A percentile compares a stretch with the other conserved stretches of the same genome.
These are phyloP conservation scores for Psittacus erithacus DNA, from an alignment of 2,113 vertebrate species.

Conservation along the genomic window DNA sequence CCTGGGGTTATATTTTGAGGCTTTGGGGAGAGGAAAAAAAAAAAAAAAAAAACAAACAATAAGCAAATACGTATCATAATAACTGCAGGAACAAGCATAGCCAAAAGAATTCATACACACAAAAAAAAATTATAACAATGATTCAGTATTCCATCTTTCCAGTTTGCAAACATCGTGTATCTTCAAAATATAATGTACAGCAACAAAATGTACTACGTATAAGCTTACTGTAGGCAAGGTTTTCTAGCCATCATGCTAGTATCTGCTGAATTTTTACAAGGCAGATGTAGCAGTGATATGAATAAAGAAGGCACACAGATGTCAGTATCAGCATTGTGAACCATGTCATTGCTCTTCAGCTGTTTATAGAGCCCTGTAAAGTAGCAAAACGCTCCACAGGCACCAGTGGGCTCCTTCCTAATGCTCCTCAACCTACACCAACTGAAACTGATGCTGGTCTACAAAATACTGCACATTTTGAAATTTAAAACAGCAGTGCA, in stretches of 20 bases:
- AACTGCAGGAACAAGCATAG: not conserved
- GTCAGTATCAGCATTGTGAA: not conserved
- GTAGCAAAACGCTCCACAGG: not conserved
- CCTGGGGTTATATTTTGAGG: not conserved
- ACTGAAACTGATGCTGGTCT: not conserved
- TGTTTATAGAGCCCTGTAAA: not conserved
- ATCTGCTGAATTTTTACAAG: not conserved
- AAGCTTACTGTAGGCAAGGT: not conserved
- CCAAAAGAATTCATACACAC: not conserved
- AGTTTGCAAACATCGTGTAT: not conserved
- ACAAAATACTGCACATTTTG: not conserved
- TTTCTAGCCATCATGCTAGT: not conserved
- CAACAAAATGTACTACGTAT: not conserved
- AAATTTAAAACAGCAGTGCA: not conserved
- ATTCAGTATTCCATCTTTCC: not conserved
- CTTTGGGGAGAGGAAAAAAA: not conserved
- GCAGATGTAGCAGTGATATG: not conserved
- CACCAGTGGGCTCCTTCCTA: not conserved
- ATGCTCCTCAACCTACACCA: not conserved
- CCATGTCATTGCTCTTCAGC: not conserved
- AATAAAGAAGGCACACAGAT: not conserved
- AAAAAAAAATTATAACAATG: not conserved
- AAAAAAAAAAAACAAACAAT: not conserved
- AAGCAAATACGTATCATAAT: not conserved
- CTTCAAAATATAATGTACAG: not conserved